Evolutionary conservation across 1,140 invertebrate genomes (phyloP).

Genomic region (Yoshiicerus persimilis): DNA sequence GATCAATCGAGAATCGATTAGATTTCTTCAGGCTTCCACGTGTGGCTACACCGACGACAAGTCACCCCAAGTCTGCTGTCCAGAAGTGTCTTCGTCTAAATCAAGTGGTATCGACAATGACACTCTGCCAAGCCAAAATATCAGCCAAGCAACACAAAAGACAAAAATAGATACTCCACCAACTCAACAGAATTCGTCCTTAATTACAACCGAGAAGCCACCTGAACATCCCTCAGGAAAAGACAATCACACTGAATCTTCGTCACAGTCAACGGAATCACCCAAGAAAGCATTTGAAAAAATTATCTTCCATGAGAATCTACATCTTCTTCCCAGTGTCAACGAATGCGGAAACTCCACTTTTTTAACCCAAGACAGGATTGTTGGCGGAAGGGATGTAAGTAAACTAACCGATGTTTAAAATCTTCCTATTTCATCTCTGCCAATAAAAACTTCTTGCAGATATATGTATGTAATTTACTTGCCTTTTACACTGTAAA

Average conservation of each 20-base stretch:
- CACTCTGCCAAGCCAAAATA: not conserved
- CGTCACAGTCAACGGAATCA: slow-evolving; percentile 54
- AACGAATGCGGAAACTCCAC: not conserved
- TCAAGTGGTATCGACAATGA: not conserved
- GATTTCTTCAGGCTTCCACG: slow-evolving; percentile 4
- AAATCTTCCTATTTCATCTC: not conserved
- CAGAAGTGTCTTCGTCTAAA: not conserved
- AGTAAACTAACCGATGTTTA: not conserved
- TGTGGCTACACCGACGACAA: slow-evolving; percentile 11
- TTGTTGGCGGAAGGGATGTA: not conserved
- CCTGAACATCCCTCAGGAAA: slow-evolving; percentile 60
- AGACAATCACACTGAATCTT: slow-evolving; percentile 61
- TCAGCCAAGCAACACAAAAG: not conserved
- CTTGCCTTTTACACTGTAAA: not conserved
- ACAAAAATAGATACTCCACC: not conserved
- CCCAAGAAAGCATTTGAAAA: not conserved
- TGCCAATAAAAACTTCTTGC: not conserved
- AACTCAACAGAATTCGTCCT: not conserved
- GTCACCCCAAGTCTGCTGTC: slow-evolving; percentile 8
- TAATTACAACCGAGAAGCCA: not conserved
- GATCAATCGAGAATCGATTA: not conserved
- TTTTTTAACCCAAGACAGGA: not conserved
- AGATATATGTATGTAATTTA: not conserved
- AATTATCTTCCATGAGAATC: not conserved
- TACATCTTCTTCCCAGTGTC: not conserved